phyloP scores from a whole-genome alignment of 1,140 invertebrate species.

The Drosophila tsacasi region DNA sequence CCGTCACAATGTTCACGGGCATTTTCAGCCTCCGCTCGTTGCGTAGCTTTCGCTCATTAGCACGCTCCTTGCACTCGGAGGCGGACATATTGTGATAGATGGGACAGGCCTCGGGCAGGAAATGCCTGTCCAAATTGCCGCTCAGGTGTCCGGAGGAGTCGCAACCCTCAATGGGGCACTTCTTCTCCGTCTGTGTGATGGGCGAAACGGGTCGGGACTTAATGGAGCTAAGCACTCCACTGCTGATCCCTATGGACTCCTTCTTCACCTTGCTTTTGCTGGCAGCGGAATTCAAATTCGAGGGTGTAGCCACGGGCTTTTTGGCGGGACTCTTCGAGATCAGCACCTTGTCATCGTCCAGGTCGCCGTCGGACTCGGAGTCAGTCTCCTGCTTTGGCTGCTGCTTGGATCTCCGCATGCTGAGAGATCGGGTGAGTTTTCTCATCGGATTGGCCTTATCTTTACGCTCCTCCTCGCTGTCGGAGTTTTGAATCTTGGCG shows the following conservation, averaged over 20 bases:
- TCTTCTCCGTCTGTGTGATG: constrained; percentile 87
- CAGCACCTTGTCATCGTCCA: constrained; percentile 85
- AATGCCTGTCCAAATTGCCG: constrained; percentile 93
- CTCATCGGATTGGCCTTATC: constrained; percentile 80
- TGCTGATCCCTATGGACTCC: constrained; percentile 41
- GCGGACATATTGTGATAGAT: constrained; percentile 95
- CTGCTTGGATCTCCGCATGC: constrained; percentile 87
- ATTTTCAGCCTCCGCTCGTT: constrained; percentile 85
- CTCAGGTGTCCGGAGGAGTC: constrained; percentile 95
- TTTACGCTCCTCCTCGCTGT: constrained; percentile 60
- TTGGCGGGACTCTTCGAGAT: constrained; percentile 88
- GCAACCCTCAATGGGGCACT: constrained; percentile 95
- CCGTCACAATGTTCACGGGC: constrained; percentile 84
- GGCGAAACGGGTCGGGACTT: constrained; percentile 85
- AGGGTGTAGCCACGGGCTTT: constrained; percentile 79
- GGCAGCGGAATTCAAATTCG: constrained; percentile 37
- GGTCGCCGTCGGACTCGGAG: constrained; percentile 85
- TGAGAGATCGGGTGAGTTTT: constrained; percentile 87
- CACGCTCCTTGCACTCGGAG: constrained; percentile 92
- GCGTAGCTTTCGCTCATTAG: constrained; percentile 87
- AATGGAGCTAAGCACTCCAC: constrained; percentile 48
- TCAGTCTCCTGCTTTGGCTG: constrained; percentile 85
- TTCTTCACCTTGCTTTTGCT: constrained; percentile 74
- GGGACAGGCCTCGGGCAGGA: constrained; percentile 95
- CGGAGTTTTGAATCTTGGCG: constrained; percentile 22